Evolutionary conservation across 37 sponge, comb jelly and placozoan genomes (phyloP).

Genomic region (Axinella damicornis): DNA sequence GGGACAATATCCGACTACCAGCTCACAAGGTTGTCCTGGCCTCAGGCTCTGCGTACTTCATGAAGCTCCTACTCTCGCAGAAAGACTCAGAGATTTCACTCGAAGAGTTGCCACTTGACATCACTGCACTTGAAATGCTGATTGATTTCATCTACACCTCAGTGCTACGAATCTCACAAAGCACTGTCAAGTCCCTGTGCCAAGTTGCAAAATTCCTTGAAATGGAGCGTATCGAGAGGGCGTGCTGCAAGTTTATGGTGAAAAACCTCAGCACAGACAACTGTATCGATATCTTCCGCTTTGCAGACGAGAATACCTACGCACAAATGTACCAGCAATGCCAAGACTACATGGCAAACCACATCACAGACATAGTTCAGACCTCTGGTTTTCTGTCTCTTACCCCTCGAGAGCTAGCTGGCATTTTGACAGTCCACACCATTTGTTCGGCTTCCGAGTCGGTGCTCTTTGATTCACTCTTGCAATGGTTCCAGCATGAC

Average conservation of each 20-base stretch:
- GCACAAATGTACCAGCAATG: not conserved
- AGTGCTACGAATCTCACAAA: constrained; percentile 23
- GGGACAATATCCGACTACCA: not conserved
- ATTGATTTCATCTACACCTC: constrained; percentile 56
- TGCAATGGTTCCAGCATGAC: constrained; percentile 14
- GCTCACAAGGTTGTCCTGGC: constrained; percentile 49
- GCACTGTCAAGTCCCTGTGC: constrained; percentile 32
- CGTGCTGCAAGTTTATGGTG: constrained; percentile 58
- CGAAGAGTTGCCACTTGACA: not conserved
- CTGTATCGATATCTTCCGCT: constrained; percentile 12
- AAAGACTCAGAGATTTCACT: not conserved
- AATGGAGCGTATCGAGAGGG: constrained; percentile 38
- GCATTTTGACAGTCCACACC: not conserved
- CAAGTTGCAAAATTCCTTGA: constrained; percentile 15
- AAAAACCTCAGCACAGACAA: constrained; percentile 20
- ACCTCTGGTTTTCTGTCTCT: not conserved
- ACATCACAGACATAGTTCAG: not conserved
- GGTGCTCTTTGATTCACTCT: not conserved
- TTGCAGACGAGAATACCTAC: constrained; percentile 25
- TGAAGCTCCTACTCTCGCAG: not conserved
- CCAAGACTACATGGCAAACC: constrained; percentile 6
- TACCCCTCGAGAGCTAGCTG: not conserved
- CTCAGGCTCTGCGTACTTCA: constrained; percentile 34
- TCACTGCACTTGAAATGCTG: constrained; percentile 23
- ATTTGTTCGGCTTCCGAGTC: not conserved